phyloP scores from a whole-genome alignment of 2,888 invertebrate species.

The Iphiclides podalirius region DNA sequence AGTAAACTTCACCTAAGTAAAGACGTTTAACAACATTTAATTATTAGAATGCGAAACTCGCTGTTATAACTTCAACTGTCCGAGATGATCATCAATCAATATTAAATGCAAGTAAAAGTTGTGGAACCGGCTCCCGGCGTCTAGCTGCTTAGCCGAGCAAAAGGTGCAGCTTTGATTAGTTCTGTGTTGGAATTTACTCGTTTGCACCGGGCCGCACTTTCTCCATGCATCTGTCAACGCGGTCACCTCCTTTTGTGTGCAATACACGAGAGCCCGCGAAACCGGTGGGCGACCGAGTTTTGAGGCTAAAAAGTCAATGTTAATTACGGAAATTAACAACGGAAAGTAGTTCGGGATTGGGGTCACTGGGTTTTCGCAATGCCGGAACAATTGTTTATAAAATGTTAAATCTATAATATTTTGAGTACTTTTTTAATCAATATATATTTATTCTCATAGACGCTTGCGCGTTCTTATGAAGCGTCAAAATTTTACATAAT shows the following conservation, averaged over 20 bases:
- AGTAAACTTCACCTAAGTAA: too few relatives aligned
- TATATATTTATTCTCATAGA: too few relatives aligned
- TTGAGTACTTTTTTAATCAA: too few relatives aligned
- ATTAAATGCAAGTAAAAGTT: conserved; percentile 19
- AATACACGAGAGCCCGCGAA: conserved; percentile 16
- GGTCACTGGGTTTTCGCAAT: background rate
- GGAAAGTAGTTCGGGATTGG: background rate
- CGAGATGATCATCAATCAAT: too few relatives aligned
- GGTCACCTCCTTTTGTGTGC: conserved; percentile 21
- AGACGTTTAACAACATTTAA: too few relatives aligned
- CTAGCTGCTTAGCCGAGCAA: background rate
- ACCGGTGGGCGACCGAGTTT: conserved; percentile 14
- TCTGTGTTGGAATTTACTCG: conserved; percentile 5
- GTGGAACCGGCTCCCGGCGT: conserved; percentile 3
- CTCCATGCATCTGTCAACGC: conserved; percentile 44
- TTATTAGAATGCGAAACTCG: too few relatives aligned
- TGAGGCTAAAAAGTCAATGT: conserved; percentile 23
- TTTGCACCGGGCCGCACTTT: conserved; percentile 11
- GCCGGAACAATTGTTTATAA: background rate
- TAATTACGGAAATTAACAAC: conserved; percentile 2
- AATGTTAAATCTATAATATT: too few relatives aligned
- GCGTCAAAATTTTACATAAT: too few relatives aligned
- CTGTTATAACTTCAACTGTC: background rate
- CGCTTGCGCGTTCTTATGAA: too few relatives aligned
- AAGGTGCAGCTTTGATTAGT: conserved; percentile 9